Conservation (phyloP, 2,888 invertebrate species). For the Mylabris sibirica region DNA sequence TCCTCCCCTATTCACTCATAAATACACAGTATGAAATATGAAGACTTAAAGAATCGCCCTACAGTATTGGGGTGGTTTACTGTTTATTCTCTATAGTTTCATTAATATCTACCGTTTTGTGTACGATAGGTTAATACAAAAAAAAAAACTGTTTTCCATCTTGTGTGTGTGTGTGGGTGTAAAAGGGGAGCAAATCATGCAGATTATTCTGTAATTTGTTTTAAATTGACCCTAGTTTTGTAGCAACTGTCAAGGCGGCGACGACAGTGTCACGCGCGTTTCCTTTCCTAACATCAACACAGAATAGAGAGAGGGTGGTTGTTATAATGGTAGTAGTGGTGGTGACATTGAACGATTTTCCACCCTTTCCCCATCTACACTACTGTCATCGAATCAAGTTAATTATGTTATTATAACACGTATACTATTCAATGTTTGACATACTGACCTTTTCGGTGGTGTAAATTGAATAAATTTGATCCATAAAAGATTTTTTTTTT, state of each 20-base stretch:
- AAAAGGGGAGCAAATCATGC: slow-evolving; percentile 32
- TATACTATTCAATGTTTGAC: not conserved
- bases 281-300: not conserved
- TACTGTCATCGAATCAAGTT: not conserved
- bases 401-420: not conserved
- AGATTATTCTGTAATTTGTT: slow-evolving; percentile 39
- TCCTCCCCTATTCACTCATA: not conserved
- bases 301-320: not conserved
- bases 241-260: not conserved
- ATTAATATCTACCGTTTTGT: not conserved
- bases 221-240: slow-evolving; percentile 36
- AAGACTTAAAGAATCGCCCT: not conserved
- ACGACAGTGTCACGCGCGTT: slow-evolving; percentile 3
- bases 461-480: not conserved
- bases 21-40: not conserved
- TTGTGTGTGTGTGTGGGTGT: not conserved
- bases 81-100: not conserved
- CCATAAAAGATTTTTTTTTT: too few species aligned
- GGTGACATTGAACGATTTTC: slow-evolving; percentile 7
- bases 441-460: not conserved
- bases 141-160: slow-evolving; percentile 9
- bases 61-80: not conserved
- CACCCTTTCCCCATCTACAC: not conserved
- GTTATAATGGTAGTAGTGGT: not conserved
- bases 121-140: not conserved